phyloP scores from a whole-genome alignment of 37 sponge, comb jelly and placozoan species.

The Aplysina aerophoba region DNA sequence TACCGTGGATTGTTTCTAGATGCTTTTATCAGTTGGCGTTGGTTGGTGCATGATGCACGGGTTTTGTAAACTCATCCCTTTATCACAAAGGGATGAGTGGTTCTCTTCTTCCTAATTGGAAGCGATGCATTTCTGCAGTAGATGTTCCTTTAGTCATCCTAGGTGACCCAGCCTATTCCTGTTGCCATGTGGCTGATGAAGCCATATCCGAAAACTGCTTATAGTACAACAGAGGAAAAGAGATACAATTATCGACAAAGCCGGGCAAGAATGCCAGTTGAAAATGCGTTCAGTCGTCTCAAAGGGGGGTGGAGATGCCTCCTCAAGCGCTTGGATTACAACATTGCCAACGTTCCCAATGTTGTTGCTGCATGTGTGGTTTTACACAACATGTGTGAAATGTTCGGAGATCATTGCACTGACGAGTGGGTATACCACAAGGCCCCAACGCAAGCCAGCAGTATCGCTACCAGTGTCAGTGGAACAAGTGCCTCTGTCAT shows the following conservation, averaged over 20 bases:
- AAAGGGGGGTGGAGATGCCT: constrained; percentile 15
- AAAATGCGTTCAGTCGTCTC: constrained; percentile 21
- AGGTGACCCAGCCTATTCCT: constrained; percentile 10
- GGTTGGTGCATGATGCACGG: constrained; percentile 10
- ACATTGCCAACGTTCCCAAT: neutral
- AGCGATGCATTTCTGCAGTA: neutral
- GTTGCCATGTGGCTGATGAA: constrained; percentile 4
- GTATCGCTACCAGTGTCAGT: too few species aligned
- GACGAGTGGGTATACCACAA: too few species aligned
- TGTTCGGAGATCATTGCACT: too few species aligned
- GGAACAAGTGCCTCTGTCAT: too few species aligned
- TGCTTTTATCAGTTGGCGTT: neutral
- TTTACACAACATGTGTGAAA: too few species aligned
- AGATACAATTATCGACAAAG: constrained; percentile 8
- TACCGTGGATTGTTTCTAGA: neutral
- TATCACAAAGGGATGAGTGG: neutral
- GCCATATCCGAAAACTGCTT: neutral
- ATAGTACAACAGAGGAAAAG: neutral
- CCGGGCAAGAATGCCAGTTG: constrained; percentile 24
- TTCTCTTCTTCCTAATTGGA: neutral
- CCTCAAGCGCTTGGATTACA: neutral
- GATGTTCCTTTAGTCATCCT: neutral
- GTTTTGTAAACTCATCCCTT: neutral
- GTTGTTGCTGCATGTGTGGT: too few species aligned
- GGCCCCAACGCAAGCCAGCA: too few species aligned